Base-by-base conservation (phyloP, 2,113 vertebrate genomes). In the Toxotes chatareus region DNA sequence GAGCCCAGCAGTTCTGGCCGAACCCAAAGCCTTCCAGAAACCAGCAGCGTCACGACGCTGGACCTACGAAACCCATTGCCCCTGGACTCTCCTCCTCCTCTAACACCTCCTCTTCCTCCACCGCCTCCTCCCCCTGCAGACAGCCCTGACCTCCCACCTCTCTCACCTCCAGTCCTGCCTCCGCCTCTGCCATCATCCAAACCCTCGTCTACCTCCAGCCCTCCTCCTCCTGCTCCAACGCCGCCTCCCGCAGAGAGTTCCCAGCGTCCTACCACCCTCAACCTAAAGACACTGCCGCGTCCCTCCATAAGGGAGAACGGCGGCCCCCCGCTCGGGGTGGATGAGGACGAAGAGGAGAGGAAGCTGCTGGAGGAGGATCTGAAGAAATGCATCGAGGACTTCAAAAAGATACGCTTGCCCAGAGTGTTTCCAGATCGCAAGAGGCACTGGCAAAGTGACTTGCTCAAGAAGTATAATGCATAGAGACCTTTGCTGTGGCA, bases 301-400 rank as follows among this genome's bases (percentile, higher is more conserved):
- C 72, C 85, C 32, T 12, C 73, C 0, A 16, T 68, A 40, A 93
- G 75, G 72, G 93, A 95, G 82, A 96, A 94, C 0, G 91, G 94
- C 0, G 92, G 87, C 7, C 92, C 89, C 5, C 72, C 82, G 0
- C n/a, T 70, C 1, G 77, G 47, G 3, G 9, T 59, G 16, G 90
- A 93, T 3, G 90, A 92, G 5, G 93, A 95, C 0, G 92, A 93
- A 55, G 94, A 96, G n/a, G 95, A 96, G 88, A 94, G 77, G 67
- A 95, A 94, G 83, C 27, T 94, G 78, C 79, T 96, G 89, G 95
- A 95, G 79, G 92, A 95, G 34, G 95, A 96, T 82, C 82, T 96
- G 21, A 95, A 94, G 79, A 95, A 94, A 83, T 96, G 95, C 87
- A 96, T 96, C 0, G 95, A 95, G 4, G 95, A 96, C 81, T 95